A percentile compares a stretch with the other conserved stretches of the same genome.
Evolutionary conservation across 2,113 vertebrate species (phyloP).

Genomic region (Gymnarchus niloticus): DNA sequence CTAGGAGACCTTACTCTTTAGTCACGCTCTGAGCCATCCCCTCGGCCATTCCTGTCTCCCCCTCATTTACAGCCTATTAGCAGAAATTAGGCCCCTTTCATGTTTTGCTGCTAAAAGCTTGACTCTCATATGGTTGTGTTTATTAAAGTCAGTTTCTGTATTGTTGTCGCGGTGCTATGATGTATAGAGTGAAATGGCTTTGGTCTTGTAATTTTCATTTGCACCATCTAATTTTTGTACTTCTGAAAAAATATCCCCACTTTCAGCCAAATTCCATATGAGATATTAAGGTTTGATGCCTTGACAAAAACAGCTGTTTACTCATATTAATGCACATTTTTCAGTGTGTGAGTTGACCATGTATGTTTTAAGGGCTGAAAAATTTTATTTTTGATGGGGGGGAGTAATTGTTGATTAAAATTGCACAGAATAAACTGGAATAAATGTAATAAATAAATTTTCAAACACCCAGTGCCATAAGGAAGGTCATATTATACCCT

Average conservation of each 20-base stretch:
- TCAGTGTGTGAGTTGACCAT: background rate
- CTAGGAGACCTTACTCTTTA: background rate
- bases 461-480: background rate
- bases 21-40: background rate
- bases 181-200: no score
- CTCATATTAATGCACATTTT: background rate
- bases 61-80: slow-evolving; percentile 10
- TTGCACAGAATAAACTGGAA: background rate
- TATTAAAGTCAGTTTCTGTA: no score
- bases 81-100: background rate
- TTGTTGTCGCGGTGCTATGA: no score
- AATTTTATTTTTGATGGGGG: background rate
- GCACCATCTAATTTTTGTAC: background rate
- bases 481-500: background rate
- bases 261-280: background rate
- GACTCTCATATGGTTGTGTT: background rate
- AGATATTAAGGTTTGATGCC: background rate
- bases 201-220: no score
- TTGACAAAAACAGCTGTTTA: background rate
- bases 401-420: background rate
- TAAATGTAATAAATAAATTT: slow-evolving; percentile 11
- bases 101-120: background rate
- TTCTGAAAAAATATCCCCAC: background rate
- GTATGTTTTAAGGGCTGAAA: background rate
- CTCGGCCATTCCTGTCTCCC: background rate